phyloP scores from a whole-genome alignment of 2,888 invertebrate species.

The Hedychridium roseum region DNA sequence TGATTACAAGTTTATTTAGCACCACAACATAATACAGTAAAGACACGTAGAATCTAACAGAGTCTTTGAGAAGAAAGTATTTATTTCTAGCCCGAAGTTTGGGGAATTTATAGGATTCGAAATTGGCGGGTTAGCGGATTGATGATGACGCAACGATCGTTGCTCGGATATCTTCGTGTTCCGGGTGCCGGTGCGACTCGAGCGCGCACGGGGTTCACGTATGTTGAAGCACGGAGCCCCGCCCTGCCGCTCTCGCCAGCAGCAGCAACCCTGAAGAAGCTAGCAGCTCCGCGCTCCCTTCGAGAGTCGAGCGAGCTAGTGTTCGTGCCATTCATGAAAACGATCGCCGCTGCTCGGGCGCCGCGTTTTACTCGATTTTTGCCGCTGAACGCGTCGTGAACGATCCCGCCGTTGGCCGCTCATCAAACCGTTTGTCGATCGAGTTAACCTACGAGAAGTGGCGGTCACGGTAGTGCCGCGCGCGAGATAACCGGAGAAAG shows the following conservation, averaged over 20 bases:
- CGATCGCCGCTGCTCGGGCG: constrained; percentile 24
- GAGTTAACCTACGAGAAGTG: constrained; percentile 32
- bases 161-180: constrained; percentile 27
- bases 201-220: constrained; percentile 51
- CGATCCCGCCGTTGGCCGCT: constrained; percentile 4
- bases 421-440: too few species aligned
- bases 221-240: constrained; percentile 56
- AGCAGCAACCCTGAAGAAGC: constrained; percentile 34
- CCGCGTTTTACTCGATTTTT: constrained; percentile 17
- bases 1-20: too few species aligned
- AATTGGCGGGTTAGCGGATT: constrained; percentile 21
- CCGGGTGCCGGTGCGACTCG: constrained; percentile 26
- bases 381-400: background rate
- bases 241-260: constrained; percentile 55
- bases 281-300: constrained; percentile 35
- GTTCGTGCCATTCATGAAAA: constrained; percentile 34
- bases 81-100: too few species aligned
- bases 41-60: too few species aligned
- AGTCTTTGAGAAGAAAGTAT: too few species aligned
- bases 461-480: constrained; percentile 28
- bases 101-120: constrained; percentile 5
- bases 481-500: background rate
- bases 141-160: constrained; percentile 9
- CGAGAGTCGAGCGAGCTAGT: constrained; percentile 22
- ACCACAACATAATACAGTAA: too few species aligned